Base-by-base conservation (phyloP, 2,797 vertebrate genomes). In the Coregonus ussuriensis region DNA sequence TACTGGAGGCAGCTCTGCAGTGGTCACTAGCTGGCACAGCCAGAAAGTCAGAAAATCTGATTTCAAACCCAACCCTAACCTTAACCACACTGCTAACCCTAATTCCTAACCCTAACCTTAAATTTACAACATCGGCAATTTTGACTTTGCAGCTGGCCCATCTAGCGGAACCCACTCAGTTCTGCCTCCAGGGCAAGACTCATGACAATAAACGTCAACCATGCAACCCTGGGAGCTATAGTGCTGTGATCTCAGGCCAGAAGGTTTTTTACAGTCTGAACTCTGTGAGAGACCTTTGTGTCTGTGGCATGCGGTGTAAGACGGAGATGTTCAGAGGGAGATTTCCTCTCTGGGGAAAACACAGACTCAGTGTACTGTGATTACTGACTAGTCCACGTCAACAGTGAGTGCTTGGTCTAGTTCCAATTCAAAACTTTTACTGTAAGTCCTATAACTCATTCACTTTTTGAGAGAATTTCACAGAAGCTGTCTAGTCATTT, bases 261-360 rank as follows among this genome's bases (percentile, higher is more conserved):
- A 79, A 77, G 73, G 73, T 74, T 80, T 71, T 81, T 83, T 72
- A 71, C 78, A 88, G 78, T 88, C 82, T 77, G 74, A 76, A 75
- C 84, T 56, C 47, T 88, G 85, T 87, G 88, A 92, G 88, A 89
- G 82, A 81, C 80, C 87, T 87, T 91, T 91, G 90, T 93, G 90
- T 84, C 81, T 80, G 81, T 86, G 89, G 89, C 88, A 90, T 93
- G 89, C 88, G 75, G 88, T 89, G 88, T 85, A 90, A 90, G 78
- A 81, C 77, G 16, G 82, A 80, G 74, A 47, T 70, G 41, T 9
- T 11, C 9, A 47, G 41, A 47, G 9, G 37, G 78, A 86, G 82
- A 81, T 90, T 87, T 81, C 87, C 84, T 86, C 77, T 78, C 3
- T 56, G 75, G 81, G 77, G 84, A 87, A 74, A 89, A 77, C 59